Base-by-base conservation (phyloP, 2,797 vertebrate species). In the Myotis findleyi region DNA sequence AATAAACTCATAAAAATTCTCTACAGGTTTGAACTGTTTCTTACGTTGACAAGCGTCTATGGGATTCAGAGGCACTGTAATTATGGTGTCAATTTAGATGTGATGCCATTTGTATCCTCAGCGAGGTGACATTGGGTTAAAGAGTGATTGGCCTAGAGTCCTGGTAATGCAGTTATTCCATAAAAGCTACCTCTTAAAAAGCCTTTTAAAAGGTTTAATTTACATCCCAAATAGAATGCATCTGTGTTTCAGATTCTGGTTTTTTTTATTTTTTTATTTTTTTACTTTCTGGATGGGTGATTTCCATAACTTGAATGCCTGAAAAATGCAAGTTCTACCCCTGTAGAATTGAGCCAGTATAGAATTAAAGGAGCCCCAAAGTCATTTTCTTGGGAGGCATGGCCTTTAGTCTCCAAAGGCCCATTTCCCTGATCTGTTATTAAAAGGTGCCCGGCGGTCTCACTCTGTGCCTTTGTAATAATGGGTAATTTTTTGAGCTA, bases 141-240 rank as follows among this genome's bases (percentile, higher is more conserved):
- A 89, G n/a, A 84, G 64, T 47, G 49, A 25, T 76, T 95, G 88
- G 62, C 71, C 64, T 36, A 36, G 18, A 81, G 68, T 88, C 9
- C 44, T 76, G 76, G 38, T n/a, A 85, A 87, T 53, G 25, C 87
- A 96, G 84, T 92, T 96, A 85, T 92, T 47, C 73, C 91, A 30
- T 64, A 82, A 92, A 90, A 73, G 27, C 57, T 71, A 83, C 85
- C 76, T 75, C 66, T 89, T 89, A 87, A 81, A 92, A 88, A 83
- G 77, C 85, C 11, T 90, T 75, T 94, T 86, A 86, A 86, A 94
- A 88, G 38, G 30, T 51, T 89, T 79, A 76, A 93, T 93, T 96
- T 84, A 41, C 68, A 77, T 92, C 68, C 59, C 66, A 87, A 92
- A 87, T 69, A 93, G 73, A 80, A 89, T 62, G 51, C 17, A 72